phyloP scores from a whole-genome alignment of 1,140 invertebrate genomes.

The Sycophaga agraensis region DNA sequence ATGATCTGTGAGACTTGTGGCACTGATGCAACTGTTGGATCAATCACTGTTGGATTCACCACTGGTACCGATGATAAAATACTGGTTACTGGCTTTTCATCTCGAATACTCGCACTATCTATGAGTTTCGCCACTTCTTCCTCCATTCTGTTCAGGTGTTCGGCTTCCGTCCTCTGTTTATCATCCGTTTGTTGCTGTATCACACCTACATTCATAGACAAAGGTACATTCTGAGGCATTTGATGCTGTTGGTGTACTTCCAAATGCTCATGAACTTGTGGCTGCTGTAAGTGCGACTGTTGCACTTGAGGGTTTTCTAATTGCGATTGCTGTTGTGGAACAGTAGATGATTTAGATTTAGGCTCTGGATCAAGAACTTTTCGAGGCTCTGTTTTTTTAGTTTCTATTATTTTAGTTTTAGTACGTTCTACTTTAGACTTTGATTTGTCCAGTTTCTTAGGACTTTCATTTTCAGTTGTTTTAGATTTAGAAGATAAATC shows the following conservation, averaged over 20 bases:
- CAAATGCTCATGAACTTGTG: background rate
- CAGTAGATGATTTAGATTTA: too few species aligned
- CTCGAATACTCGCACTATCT: constrained; percentile 65
- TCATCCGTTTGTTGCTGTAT: constrained; percentile 8
- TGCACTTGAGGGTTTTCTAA: constrained; percentile 3
- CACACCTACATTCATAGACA: background rate
- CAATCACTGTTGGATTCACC: constrained; percentile 1
- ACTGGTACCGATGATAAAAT: background rate
- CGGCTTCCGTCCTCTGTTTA: constrained; percentile 47
- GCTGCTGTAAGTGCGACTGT: constrained; percentile 6
- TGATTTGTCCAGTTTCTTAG: background rate
- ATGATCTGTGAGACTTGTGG: background rate
- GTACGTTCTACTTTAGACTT: background rate
- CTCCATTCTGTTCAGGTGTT: constrained; percentile 64
- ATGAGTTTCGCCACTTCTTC: constrained; percentile 75
- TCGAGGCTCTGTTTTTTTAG: constrained; percentile 6
- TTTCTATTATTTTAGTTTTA: background rate
- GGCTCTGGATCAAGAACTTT: too few species aligned
- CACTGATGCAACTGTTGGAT: background rate
- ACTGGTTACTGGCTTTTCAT: constrained; percentile 36
- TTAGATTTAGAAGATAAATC: background rate
- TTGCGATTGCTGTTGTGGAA: background rate
- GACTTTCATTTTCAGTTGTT: background rate
- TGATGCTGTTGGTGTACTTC: background rate
- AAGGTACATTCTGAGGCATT: background rate